A percentile compares a stretch with the other conserved stretches of the same genome.
Evolutionary conservation across 2,888 invertebrate genomes (phyloP).

Genomic region (Plebejus melissa): DNA sequence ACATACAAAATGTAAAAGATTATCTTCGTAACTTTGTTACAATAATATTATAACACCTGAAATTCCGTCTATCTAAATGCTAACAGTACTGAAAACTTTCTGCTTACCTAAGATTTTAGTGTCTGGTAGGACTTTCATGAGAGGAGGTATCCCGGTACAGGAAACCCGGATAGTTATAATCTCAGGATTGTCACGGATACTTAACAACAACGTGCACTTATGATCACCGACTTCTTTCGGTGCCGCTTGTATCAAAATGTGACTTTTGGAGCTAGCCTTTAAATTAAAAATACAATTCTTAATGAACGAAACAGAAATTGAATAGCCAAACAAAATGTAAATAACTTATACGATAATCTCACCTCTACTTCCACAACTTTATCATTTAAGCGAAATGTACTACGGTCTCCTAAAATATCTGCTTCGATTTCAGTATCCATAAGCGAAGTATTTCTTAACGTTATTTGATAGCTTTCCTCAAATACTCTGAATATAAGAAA

Average conservation of each 20-base stretch:
- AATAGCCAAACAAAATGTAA: not conserved
- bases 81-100: not conserved
- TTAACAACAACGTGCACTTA: slow-evolving; percentile 54
- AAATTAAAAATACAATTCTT: slow-evolving; percentile 31
- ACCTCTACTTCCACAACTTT: slow-evolving; percentile 57
- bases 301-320: not conserved
- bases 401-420: slow-evolving; percentile 61
- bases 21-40: no score
- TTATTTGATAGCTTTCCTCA: slow-evolving; percentile 67
- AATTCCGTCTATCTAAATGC: no score
- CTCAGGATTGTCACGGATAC: slow-evolving; percentile 79
- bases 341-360: slow-evolving; percentile 17
- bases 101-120: slow-evolving; percentile 62
- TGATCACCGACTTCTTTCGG: slow-evolving; percentile 58
- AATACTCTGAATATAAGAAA: slow-evolving; percentile 55
- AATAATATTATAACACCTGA: no score
- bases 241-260: slow-evolving; percentile 61
- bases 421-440: slow-evolving; percentile 70
- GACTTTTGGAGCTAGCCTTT: slow-evolving; percentile 63
- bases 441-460: slow-evolving; percentile 75
- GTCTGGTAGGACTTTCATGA: slow-evolving; percentile 67
- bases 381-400: slow-evolving; percentile 68
- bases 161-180: slow-evolving; percentile 71
- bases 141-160: slow-evolving; percentile 73
- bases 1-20: no score